phyloP scores from a whole-genome alignment of 2,113 vertebrate genomes.

The Parus major region DNA sequence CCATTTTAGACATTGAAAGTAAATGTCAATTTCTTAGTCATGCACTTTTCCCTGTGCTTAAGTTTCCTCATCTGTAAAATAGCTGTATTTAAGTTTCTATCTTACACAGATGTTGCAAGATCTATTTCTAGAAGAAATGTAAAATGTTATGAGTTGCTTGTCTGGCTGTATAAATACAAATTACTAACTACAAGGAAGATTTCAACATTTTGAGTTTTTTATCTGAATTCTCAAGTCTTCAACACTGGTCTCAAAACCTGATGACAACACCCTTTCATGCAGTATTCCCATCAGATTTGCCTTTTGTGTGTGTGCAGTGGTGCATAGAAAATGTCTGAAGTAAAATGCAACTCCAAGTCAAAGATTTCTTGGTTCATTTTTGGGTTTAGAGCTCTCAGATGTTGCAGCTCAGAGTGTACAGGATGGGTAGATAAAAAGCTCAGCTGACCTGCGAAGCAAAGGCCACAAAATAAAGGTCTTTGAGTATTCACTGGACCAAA shows the following conservation, averaged over 20 bases:
- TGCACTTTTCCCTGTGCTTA: not conserved
- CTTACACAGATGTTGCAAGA: not conserved
- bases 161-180: not conserved
- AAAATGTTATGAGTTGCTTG: not conserved
- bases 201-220: not conserved
- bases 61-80: conserved; percentile 22
- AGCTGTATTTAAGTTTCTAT: not conserved
- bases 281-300: not conserved
- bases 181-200: not conserved
- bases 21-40: not conserved
- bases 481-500: not conserved
- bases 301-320: not conserved
- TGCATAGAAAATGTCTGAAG: not conserved
- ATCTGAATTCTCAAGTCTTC: not conserved
- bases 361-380: not conserved
- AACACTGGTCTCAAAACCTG: not conserved
- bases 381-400: not conserved
- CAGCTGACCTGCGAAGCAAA: not conserved
- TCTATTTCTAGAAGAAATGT: not conserved
- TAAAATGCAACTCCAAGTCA: not conserved
- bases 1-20: not conserved
- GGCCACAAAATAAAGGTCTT: not conserved
- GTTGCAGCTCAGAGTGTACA: not conserved
- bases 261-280: not conserved
- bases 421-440: not conserved